Evolutionary conservation across 2,797 vertebrate species (phyloP).

Genomic region (Sebastes iracundus): DNA sequence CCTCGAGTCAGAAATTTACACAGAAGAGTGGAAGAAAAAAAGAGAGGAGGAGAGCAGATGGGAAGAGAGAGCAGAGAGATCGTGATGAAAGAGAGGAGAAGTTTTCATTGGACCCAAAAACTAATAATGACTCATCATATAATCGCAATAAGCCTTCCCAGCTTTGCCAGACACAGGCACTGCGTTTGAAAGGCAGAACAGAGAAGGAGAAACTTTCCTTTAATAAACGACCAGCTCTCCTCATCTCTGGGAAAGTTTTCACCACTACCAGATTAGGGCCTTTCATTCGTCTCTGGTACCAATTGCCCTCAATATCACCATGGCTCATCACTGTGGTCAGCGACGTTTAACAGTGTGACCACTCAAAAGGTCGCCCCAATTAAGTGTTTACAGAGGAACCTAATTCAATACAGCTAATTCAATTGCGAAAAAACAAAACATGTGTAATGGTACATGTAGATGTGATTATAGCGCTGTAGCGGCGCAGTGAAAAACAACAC

Average conservation of each 20-base stretch:
- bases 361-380: conserved; percentile 62
- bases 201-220: conserved; percentile 45
- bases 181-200: conserved; percentile 35
- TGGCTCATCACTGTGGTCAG: conserved; percentile 60
- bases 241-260: conserved; percentile 63
- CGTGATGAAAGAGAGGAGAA: neutral
- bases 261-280: conserved; percentile 52
- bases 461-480: conserved; percentile 54
- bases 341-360: conserved; percentile 55
- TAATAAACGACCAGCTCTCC: conserved; percentile 38
- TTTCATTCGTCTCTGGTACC: conserved; percentile 63
- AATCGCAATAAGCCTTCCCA: conserved; percentile 45
- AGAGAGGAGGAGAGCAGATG: conserved; percentile 17
- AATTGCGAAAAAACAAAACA: conserved; percentile 65
- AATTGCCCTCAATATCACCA: conserved; percentile 54
- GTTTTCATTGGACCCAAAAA: conserved; percentile 49
- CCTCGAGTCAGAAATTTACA: conserved; percentile 55
- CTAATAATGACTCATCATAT: conserved; percentile 67
- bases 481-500: conserved; percentile 41
- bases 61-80: neutral
- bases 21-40: conserved; percentile 12
- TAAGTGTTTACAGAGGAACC: conserved; percentile 63
- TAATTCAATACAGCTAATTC: conserved; percentile 67
- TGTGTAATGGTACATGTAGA: conserved; percentile 65
- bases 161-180: conserved; percentile 45